Base-by-base conservation (phyloP, 2,113 vertebrate genomes). In the Kryptolebias marmoratus region DNA sequence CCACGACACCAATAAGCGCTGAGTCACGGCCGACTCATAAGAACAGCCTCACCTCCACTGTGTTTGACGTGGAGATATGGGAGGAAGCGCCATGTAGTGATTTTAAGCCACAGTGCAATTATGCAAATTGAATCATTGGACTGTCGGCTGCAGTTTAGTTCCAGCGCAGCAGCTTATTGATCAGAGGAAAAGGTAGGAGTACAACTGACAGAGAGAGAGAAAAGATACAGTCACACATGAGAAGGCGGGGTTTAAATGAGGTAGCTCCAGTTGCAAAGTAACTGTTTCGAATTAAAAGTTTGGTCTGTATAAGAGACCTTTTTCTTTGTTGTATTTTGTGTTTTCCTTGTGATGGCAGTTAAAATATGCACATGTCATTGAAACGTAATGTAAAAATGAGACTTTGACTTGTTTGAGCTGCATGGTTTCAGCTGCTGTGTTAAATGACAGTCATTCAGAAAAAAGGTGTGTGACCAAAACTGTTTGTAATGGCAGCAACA, bases 111-210 rank as follows among this genome's bases (percentile, higher is more conserved):
- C 53, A 54, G 68, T 78, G 82, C 78, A 91, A 91, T 92, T 87
- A 92, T 92, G 89, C 71, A 89, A 83, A 91, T 90, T 68, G 64
- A 14, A 4, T 75, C 58, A 84, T 52, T 92, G 85, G 83, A 88
- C 66, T 71, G 56, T 73, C 64, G 85, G 71, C 64, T 87, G 77
- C 48, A 82, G 80, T 88, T 86, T 70, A 77, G 70, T 57, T 84
- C 68, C 81, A 75, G 74, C 77, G 84, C 45, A 31, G 59, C 62
- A 79, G 67, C 63, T 64, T 89, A 90, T 92, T 88, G 87, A 92
- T 90, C 76, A 68, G 59, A 52, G 39, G 71, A 62, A 27, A 71
- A 62, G 15, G 45, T 60, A 58, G 9, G 52, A 59, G 60, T 3
- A 62, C n/a, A 63, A 72, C 75, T 52, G 30, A 68, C 22, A 22